Base-by-base conservation (phyloP, 2,113 vertebrate species). In the Gila orcuttii region DNA sequence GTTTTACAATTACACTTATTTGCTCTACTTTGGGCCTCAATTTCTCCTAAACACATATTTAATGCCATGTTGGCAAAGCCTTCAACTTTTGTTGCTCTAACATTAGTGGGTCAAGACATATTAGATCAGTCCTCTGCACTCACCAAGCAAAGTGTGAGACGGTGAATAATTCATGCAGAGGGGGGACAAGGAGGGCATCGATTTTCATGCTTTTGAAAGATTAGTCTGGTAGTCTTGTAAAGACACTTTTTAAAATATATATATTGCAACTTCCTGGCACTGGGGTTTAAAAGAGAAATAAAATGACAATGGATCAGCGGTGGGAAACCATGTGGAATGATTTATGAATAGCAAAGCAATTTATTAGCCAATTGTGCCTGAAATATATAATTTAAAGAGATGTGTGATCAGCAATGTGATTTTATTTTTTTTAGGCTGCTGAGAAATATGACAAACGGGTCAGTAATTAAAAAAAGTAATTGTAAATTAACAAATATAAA, bases 191-290 rank as follows among this genome's bases (percentile, higher is more conserved):
- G 12, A 75, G 78, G 19, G 57, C 57, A 62, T 62, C 9, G 23
- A 80, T 80, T 45, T 64, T 80, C 57, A 62, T 39, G 39, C 57
- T 45, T 80, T 45, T 64, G 78, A 80, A 45, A 45, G 78, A 80
- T 80, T 80, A 45, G 23, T 64, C 78, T 21, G 42, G 42, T 75
- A 25, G 42, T 75, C 73, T 50, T 64, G 23, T 64, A 80, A 80
- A 62, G n/a, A 59, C 59, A 80, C 57, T 80, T 62, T 25, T 23
- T n/a, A 9, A 39, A 39, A n/a, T 9, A 42, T 9, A 42, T 42
- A 64, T 17, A 19, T 62, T n/a, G 3, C 6, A 19, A 11, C 21
- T 45, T 79, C 77, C 77, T 60, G 59, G 39, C 59, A 81, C 79
- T 47, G 59, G 5, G 39, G 39, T 47, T 66, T 1, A 2, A 13